Conservation (phyloP, 1,140 invertebrate genomes). For the Hylaeus anthracinus region DNA sequence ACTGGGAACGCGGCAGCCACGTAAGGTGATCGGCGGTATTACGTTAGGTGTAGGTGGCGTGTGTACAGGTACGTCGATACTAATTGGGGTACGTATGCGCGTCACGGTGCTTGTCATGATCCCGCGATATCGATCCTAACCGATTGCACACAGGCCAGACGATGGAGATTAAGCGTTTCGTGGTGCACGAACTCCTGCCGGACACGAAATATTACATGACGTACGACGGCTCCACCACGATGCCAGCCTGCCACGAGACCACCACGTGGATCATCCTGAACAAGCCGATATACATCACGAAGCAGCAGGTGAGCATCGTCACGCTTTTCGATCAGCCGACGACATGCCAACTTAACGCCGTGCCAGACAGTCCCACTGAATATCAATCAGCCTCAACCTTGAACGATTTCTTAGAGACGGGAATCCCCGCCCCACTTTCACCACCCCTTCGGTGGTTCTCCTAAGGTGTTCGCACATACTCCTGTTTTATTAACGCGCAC, state of each 20-base stretch:
- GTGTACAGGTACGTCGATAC: constrained; percentile 24
- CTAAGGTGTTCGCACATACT: too few relatives aligned
- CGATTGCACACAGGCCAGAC: constrained; percentile 85
- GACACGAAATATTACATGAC: constrained; percentile 98
- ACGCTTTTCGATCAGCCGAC: neutral
- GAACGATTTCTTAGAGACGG: neutral
- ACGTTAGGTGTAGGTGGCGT: neutral
- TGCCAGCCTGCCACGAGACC: constrained; percentile 95
- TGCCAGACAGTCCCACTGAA: neutral
- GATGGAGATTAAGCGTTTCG: constrained; percentile 90
- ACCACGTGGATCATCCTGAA: constrained; percentile 98
- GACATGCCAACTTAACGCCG: neutral
- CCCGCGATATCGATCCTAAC: constrained; percentile 73
- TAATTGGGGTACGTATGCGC: constrained; percentile 51
- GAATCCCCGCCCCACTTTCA: neutral
- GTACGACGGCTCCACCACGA: constrained; percentile 97
- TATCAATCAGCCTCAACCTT: neutral
- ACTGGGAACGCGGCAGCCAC: neutral
- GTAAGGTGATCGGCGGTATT: neutral
- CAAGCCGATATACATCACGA: constrained; percentile 97
- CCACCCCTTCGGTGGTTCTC: too few relatives aligned
- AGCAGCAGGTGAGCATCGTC: constrained; percentile 89
- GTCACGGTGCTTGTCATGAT: constrained; percentile 54
- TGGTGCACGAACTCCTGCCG: constrained; percentile 91
- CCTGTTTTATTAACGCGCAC: too few relatives aligned